These are phyloP conservation scores for Smittia aterrima DNA, from an alignment of 2,888 invertebrate species.

Conservation along the genomic window DNA sequence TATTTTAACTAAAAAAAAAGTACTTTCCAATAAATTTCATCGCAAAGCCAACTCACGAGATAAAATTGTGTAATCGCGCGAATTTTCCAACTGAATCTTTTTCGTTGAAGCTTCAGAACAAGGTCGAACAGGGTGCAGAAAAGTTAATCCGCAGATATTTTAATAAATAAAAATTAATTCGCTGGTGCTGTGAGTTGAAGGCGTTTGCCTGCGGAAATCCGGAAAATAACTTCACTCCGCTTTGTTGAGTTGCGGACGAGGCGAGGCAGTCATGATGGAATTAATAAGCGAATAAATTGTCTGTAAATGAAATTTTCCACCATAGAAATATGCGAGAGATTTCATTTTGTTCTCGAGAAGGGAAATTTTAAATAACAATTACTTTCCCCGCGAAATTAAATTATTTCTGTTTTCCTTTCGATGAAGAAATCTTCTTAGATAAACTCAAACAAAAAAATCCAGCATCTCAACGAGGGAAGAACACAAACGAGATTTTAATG, in stretches of 20 bases:
- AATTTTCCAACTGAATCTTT: background rate
- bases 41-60: background rate
- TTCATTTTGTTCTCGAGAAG: background rate
- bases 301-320: constrained; percentile 10
- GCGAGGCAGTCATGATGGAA: constrained; percentile 2
- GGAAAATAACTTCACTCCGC: background rate
- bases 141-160: too few species aligned
- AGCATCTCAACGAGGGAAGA: too few species aligned
- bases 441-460: too few species aligned
- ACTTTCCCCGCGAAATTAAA: constrained; percentile 24
- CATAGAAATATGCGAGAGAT: background rate
- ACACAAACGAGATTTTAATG: too few species aligned
- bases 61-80: background rate
- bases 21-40: too few species aligned
- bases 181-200: too few species aligned
- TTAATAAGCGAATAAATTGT: constrained; percentile 33
- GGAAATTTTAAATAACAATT: constrained; percentile 40
- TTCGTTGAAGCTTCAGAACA: background rate
- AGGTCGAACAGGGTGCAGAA: background rate
- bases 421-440: background rate
- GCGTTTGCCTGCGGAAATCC: background rate
- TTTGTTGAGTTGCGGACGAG: background rate
- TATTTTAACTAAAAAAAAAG: too few species aligned
- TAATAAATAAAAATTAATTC: too few species aligned
- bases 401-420: constrained; percentile 10